Base-by-base conservation (phyloP, 2,797 vertebrate genomes). In the Betta splendens region DNA sequence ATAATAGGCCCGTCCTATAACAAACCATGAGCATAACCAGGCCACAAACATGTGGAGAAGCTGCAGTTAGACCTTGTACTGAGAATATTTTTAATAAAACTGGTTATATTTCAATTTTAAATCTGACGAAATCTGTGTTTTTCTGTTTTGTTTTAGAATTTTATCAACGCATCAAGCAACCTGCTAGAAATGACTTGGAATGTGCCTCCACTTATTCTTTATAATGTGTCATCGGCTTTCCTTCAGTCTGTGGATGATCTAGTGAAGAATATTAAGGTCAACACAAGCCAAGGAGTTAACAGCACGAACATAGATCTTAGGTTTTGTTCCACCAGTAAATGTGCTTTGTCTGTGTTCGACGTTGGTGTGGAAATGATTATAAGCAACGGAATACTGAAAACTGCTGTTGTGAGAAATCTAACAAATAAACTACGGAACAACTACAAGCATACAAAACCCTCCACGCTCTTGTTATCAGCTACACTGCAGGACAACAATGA, bases 181-280 rank as follows among this genome's bases (percentile, higher is more conserved):
- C 71, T 93, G 66, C 54, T 93, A 48, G 85, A 79, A 40, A 42
- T 23, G 3, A 36, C 5, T 21, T 91, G 91, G 88, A 1, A 0
- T 0, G 9, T 4, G 0, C 37, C 51, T 37, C 0, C 0, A 0
- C 3, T 64, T 0, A 0, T 45, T 38, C 2, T 47, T 11, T 0
- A 63, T 0, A 0, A 0, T 0, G 71, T 92, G 77, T 86, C 92
- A 47, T 18, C 82, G 26, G 22, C 5, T 1, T 92, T 91, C 43
- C 85, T 94, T 10, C 0, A 20, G 0, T 86, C 87, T 1, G 52
- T 93, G 33, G 93, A 94, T 53, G 1, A 0, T 16, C 81, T 94
- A 43, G 77, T 91, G 28, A 47, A 75, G 7, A 84, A 89, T 5
- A 84, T 92, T 32, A 3, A 33, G 1, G 20, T 89, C 17, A 89